Evolutionary conservation across 2,797 vertebrate genomes (phyloP).

Genomic region (Coregonus sp.): DNA sequence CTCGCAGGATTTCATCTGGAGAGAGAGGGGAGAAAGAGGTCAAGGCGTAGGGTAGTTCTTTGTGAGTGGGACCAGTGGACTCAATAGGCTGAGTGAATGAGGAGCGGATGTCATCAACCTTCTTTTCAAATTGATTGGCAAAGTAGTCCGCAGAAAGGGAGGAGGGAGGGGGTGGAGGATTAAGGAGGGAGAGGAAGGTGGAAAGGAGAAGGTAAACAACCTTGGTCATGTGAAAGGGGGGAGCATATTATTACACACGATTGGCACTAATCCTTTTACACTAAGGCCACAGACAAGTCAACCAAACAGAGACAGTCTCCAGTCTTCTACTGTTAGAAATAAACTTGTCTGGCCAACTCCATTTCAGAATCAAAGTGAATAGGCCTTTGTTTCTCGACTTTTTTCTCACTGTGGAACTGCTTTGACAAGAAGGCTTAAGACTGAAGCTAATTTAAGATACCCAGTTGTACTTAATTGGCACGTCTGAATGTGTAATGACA

Average conservation of each 20-base stretch:
- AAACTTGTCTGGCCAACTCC: conserved; percentile 29
- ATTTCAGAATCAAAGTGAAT: conserved; percentile 48
- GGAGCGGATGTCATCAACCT: too few relatives aligned
- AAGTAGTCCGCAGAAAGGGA: too few relatives aligned
- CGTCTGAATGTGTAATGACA: not conserved
- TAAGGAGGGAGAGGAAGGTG: too few relatives aligned
- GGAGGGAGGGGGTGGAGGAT: too few relatives aligned
- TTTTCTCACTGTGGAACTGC: conserved; percentile 4
- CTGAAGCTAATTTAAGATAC: not conserved
- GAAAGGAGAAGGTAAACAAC: conserved; percentile 34
- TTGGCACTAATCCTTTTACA: conserved; percentile 77
- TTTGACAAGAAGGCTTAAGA: not conserved
- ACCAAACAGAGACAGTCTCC: conserved; percentile 60
- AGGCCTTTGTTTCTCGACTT: conserved; percentile 38
- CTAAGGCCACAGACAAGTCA: conserved; percentile 38
- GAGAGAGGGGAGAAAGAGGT: too few relatives aligned
- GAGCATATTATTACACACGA: conserved; percentile 73
- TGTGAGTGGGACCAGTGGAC: too few relatives aligned
- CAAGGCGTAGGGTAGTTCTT: too few relatives aligned
- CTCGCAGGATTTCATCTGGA: too few relatives aligned
- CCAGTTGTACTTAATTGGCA: too few relatives aligned
- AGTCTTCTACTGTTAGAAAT: conserved; percentile 32
- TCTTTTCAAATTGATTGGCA: too few relatives aligned
- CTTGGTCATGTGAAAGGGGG: conserved; percentile 73
- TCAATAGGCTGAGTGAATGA: too few relatives aligned